Evolutionary conservation across 2,113 vertebrate species (phyloP).

Genomic region (Theropithecus gelada): DNA sequence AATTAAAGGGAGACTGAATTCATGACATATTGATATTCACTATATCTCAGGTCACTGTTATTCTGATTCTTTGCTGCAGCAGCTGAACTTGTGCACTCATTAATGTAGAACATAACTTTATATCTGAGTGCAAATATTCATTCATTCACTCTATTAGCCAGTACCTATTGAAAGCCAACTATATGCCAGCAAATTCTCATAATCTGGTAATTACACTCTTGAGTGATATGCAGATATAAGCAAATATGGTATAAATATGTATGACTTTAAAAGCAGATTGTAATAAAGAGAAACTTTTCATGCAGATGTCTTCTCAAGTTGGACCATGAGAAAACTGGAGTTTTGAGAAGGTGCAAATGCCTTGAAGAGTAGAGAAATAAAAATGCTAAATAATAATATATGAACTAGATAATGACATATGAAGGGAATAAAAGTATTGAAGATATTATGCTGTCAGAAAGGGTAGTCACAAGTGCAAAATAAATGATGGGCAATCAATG

Average conservation of each 20-base stretch:
- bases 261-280: background rate
- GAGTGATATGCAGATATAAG: background rate
- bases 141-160: background rate
- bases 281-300: background rate
- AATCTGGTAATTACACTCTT: background rate
- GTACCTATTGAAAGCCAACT: background rate
- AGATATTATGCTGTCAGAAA: background rate
- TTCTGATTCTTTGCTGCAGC: background rate
- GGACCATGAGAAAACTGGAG: background rate
- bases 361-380: background rate
- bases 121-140: background rate
- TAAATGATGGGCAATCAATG: background rate
- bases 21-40: background rate
- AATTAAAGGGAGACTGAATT: background rate
- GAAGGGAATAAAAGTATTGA: background rate
- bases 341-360: background rate
- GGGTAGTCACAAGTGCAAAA: background rate
- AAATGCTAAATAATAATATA: background rate
- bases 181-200: background rate
- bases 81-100: background rate
- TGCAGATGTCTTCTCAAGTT: background rate
- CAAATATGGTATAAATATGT: background rate
- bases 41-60: background rate
- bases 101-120: background rate
- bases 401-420: background rate